These are phyloP conservation scores for Oophaga sylvatica DNA, from an alignment of 2,797 vertebrate species.

Conservation along the genomic window DNA sequence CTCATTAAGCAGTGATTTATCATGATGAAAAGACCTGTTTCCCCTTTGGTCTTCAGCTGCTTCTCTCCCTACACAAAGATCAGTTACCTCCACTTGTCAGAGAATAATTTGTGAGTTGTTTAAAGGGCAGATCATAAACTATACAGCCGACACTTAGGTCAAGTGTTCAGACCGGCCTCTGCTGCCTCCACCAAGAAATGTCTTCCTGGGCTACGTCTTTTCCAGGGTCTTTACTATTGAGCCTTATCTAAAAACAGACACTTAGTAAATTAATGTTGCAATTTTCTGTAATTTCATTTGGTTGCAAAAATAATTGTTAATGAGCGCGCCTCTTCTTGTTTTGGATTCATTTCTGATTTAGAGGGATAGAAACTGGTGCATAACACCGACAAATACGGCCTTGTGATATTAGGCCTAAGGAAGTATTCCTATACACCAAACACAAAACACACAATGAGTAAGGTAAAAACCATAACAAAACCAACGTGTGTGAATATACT, in stretches of 20 bases:
- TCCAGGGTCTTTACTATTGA: too few relatives aligned
- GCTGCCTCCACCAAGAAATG: not conserved
- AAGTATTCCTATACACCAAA: too few relatives aligned
- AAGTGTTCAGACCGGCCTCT: slow-evolving; percentile 10
- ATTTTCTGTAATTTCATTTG: not conserved
- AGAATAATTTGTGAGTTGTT: slow-evolving; percentile 79
- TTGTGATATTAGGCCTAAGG: too few relatives aligned
- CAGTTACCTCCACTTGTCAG: slow-evolving; percentile 83
- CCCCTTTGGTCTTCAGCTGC: slow-evolving; percentile 86
- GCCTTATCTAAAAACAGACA: not conserved
- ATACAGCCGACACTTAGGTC: slow-evolving; percentile 70
- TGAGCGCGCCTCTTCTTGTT: not conserved
- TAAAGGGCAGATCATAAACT: slow-evolving; percentile 77
- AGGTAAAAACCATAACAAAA: too few relatives aligned
- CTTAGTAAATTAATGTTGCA: not conserved
- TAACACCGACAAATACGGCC: too few relatives aligned
- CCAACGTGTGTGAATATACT: too few relatives aligned
- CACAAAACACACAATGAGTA: too few relatives aligned
- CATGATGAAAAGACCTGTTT: slow-evolving; percentile 96
- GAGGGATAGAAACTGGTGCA: too few relatives aligned
- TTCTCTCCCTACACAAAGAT: slow-evolving; percentile 77
- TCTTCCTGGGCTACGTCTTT: not conserved
- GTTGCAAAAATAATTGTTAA: not conserved
- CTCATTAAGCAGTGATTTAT: slow-evolving; percentile 99
- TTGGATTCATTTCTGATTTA: too few relatives aligned